Evolutionary conservation across 2,113 vertebrate species (phyloP).

Genomic region (Cairina moschata): DNA sequence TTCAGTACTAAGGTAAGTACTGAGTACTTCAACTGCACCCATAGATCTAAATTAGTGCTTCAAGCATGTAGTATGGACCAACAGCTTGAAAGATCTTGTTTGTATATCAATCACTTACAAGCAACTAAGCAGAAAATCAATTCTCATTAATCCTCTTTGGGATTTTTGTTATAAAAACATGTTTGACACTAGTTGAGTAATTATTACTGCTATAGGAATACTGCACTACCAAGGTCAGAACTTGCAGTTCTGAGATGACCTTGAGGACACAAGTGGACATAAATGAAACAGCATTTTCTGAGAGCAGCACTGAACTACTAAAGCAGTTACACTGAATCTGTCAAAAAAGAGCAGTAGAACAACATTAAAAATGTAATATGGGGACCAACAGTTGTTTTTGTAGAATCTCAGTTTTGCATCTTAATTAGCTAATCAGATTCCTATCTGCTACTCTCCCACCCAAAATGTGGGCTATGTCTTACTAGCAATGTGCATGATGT

Average conservation of each 20-base stretch:
- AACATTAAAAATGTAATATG: background rate
- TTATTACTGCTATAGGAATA: background rate
- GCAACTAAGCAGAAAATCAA: background rate
- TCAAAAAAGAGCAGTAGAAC: background rate
- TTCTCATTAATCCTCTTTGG: background rate
- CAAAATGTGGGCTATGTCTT: background rate
- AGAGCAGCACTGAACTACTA: background rate
- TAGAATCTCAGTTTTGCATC: background rate
- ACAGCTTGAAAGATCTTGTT: background rate
- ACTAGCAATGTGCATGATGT: background rate
- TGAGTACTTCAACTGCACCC: background rate
- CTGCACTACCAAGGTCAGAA: background rate
- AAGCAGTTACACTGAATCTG: background rate
- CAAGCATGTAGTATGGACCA: background rate
- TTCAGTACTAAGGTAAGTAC: background rate
- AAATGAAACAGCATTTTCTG: background rate
- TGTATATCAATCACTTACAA: background rate
- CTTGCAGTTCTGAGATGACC: background rate
- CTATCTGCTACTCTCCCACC: background rate
- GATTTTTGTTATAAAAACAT: background rate
- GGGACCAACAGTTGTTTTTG: background rate
- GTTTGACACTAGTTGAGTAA: background rate
- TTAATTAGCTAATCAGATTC: background rate
- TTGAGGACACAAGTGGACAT: background rate
- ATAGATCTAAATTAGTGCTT: background rate